A percentile compares a stretch with the other conserved stretches of the same genome.
phyloP scores from a whole-genome alignment of 1,140 invertebrate genomes.

The Anagrus nilaparvatae region DNA sequence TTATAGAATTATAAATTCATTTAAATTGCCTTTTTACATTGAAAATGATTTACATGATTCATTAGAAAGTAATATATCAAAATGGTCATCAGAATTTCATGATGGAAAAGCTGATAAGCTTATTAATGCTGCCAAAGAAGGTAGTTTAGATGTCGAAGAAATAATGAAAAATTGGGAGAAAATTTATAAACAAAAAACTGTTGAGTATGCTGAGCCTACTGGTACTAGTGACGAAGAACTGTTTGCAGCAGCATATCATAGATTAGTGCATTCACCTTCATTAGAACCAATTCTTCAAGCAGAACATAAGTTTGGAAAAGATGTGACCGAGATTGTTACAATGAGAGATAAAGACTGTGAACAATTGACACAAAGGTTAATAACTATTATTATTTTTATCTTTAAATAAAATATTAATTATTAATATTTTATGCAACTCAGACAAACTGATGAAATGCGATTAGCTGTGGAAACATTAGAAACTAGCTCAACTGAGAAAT shows the following conservation, averaged over 20 bases:
- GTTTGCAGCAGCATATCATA: conserved; percentile 71
- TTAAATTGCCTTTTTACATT: conserved; percentile 60
- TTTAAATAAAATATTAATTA: neutral
- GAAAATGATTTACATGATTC: conserved; percentile 47
- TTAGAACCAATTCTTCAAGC: conserved; percentile 66
- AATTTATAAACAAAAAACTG: conserved; percentile 55
- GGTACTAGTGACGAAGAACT: conserved; percentile 65
- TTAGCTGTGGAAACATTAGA: conserved; percentile 56
- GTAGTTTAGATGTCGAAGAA: conserved; percentile 52
- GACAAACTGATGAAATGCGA: conserved; percentile 71
- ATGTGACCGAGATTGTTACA: conserved; percentile 54
- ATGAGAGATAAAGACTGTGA: conserved; percentile 55
- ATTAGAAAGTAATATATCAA: conserved; percentile 40
- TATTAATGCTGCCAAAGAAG: conserved; percentile 42
- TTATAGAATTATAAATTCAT: conserved; percentile 54
- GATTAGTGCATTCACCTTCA: conserved; percentile 71
- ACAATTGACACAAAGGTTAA: conserved; percentile 53
- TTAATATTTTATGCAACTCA: too few species aligned
- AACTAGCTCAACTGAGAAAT: conserved; percentile 57
- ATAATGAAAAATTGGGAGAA: conserved; percentile 60
- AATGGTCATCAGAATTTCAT: conserved; percentile 44
- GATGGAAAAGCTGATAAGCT: conserved; percentile 46
- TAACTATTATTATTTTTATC: conserved; percentile 16
- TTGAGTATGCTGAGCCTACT: conserved; percentile 55
- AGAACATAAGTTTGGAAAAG: conserved; percentile 67